Base-by-base conservation (phyloP, 2,797 vertebrate genomes). In the Selene dorsalis region DNA sequence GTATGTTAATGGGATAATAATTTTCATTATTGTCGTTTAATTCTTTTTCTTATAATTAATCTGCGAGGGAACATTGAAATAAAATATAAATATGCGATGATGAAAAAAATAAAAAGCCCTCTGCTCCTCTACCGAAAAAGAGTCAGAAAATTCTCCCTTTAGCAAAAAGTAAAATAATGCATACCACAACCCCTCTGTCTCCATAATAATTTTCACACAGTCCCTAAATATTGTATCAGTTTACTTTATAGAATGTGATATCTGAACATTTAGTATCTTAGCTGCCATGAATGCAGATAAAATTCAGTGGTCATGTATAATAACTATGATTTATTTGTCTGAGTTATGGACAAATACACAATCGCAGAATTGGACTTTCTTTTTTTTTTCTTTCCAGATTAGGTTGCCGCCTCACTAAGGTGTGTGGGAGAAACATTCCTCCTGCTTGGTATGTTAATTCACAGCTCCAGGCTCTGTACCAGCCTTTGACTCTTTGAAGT, bases 371-470 rank as follows among this genome's bases (percentile, higher is more conserved):
- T 72, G 41, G 32, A 82, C 52, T 61, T 85, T 64, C 80, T 32
- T 58, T 10, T 35, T 61, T 16, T 11, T 62, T 67, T 55, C 39
- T 58, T 75, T 67, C 30, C 22, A 59, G n/a, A 88, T 82, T 76
- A 77, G 80, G 69, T 82, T 83, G 85, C 83, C 79, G 77, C 76
- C 62, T 75, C 48, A 60, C 74, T 67, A 53, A 89, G 87, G 83
- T 84, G 90, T 92, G 91, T 88, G 89, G 87, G 89, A 91, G 89
- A 90, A 84, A 71, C 90, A 93, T 94, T 94, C 94, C 89, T 92
- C 59, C 71, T 76, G 78, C 87, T 76, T 87, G 91, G 88, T 92
- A 92, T 94, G 92, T 93, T 93, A 92, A 91, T 93, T 93, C 86
- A 73, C 87, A 84, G 94, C 93, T 93, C 80, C 73, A 62, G 90